phyloP scores from a whole-genome alignment of 2,888 invertebrate genomes.

The Diarsia mendica region DNA sequence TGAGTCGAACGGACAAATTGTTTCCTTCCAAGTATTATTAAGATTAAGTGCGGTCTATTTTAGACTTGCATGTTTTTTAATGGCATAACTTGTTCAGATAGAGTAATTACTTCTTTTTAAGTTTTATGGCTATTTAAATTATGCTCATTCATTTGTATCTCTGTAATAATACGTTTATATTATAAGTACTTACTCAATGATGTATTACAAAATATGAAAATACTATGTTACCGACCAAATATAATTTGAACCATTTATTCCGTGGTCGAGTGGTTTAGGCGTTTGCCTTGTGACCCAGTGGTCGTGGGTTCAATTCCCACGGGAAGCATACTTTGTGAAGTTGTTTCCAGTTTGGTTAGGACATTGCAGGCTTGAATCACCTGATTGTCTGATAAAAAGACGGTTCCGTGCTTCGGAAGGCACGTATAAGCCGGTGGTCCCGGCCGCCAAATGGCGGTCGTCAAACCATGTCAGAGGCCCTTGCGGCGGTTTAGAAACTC shows the following conservation, averaged over 20 bases:
- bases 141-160: conserved; percentile 1
- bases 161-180: neutral
- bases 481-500: no score
- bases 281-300: no score
- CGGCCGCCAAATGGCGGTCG: no score
- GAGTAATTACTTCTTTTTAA: neutral
- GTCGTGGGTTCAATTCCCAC: no score
- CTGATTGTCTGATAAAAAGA: no score
- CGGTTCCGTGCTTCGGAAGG: no score
- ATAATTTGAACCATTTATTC: neutral
- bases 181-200: neutral
- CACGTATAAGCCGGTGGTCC: no score
- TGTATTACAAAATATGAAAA: neutral
- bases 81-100: neutral
- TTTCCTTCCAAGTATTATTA: conserved; percentile 20
- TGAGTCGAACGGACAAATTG: conserved; percentile 22
- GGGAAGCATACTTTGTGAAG: no score
- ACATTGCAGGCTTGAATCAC: no score
- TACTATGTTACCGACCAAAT: neutral
- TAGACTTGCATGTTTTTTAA: conserved; percentile 11
- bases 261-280: no score
- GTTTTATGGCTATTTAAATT: neutral
- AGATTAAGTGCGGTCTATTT: conserved; percentile 12
- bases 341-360: no score
- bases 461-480: no score